phyloP scores from a whole-genome alignment of 2,113 vertebrate genomes.

The Aythya baeri region DNA sequence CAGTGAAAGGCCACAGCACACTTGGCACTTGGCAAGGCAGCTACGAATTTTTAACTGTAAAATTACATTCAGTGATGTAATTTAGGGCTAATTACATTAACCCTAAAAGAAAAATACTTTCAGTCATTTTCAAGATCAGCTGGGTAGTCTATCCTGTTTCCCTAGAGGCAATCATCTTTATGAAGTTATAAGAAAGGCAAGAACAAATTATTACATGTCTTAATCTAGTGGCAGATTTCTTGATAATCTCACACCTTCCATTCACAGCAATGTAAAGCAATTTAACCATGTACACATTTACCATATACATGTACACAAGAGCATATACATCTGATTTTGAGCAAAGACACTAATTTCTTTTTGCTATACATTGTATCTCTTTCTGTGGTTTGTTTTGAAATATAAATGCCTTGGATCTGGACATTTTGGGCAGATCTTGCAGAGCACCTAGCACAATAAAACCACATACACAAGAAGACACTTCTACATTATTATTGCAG shows the following conservation, averaged over 20 bases:
- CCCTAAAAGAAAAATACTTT: not conserved
- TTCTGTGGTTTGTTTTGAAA: not conserved
- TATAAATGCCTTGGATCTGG: not conserved
- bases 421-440: not conserved
- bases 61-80: not conserved
- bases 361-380: not conserved
- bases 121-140: not conserved
- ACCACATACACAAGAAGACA: not conserved
- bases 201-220: not conserved
- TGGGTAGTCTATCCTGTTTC: not conserved
- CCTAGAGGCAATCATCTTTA: not conserved
- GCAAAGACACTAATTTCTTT: not conserved
- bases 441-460: not conserved
- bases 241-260: not conserved
- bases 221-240: not conserved
- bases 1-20: not conserved
- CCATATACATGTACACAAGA: not conserved
- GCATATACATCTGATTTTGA: not conserved
- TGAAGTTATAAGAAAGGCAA: not conserved
- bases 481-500: not conserved
- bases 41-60: not conserved
- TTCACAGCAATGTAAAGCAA: not conserved
- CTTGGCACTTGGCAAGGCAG: not conserved
- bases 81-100: not conserved
- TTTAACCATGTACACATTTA: not conserved